phyloP scores from a whole-genome alignment of 1,140 invertebrate species.

The Oedothorax gibbosus region DNA sequence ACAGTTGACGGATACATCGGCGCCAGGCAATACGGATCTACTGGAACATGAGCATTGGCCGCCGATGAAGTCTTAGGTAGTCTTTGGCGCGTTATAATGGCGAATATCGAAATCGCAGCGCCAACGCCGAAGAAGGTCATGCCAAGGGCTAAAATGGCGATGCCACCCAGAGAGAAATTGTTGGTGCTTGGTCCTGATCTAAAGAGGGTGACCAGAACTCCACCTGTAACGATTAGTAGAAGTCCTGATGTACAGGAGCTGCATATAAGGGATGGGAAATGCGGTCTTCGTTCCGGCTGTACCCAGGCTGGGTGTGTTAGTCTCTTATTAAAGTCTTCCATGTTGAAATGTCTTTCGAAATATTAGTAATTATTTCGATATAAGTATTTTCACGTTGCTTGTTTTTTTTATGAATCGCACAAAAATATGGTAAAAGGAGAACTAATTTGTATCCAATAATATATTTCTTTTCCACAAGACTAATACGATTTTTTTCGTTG shows the following conservation, averaged over 20 bases:
- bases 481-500: too few relatives aligned
- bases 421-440: too few relatives aligned
- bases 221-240: constrained; percentile 5
- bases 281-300: neutral
- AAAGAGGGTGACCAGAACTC: neutral
- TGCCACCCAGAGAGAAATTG: neutral
- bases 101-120: neutral
- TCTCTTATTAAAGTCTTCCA: constrained; percentile 3
- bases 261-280: neutral
- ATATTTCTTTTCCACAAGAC: too few relatives aligned
- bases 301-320: constrained; percentile 9
- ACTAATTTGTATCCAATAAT: too few relatives aligned
- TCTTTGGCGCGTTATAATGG: neutral
- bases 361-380: too few relatives aligned
- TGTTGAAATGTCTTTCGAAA: neutral
- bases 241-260: constrained; percentile 4
- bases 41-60: constrained; percentile 20
- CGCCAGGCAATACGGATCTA: neutral
- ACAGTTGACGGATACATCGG: constrained; percentile 20
- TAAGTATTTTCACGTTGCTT: too few relatives aligned
- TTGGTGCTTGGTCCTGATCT: neutral
- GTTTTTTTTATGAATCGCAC: too few relatives aligned
- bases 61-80: constrained; percentile 36
- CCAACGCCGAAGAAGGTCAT: neutral
- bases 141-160: constrained; percentile 5